These are phyloP conservation scores for Eupithecia centaureata DNA, from an alignment of 2,888 invertebrate genomes.

Conservation along the genomic window DNA sequence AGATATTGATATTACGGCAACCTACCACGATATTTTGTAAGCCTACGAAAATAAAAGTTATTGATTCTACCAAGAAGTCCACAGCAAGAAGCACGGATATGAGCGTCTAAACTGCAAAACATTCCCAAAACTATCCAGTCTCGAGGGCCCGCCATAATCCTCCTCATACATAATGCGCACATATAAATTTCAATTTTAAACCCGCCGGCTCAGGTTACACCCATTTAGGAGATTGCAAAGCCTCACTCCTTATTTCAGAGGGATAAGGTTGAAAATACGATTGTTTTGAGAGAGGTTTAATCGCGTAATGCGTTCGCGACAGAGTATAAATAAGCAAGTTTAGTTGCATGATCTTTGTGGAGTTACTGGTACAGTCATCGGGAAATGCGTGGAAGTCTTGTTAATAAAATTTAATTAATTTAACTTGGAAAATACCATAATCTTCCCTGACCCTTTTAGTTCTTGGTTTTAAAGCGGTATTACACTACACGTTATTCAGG, in stretches of 20 bases:
- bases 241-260: slow-evolving; percentile 33
- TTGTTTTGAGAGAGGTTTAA: slow-evolving; percentile 51
- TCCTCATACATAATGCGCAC: slow-evolving; percentile 79
- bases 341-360: slow-evolving; percentile 41
- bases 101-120: slow-evolving; percentile 8
- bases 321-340: slow-evolving; percentile 64
- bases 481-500: too few species aligned
- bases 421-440: background rate
- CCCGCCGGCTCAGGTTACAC: slow-evolving; percentile 76
- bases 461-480: too few species aligned
- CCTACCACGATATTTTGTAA: too few species aligned
- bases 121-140: slow-evolving; percentile 49
- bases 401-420: background rate
- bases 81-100: background rate
- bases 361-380: background rate
- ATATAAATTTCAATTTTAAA: slow-evolving; percentile 84
- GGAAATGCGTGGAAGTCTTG: background rate
- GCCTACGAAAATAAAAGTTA: too few species aligned
- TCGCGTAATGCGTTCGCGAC: slow-evolving; percentile 70
- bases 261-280: slow-evolving; percentile 32
- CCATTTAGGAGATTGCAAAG: slow-evolving; percentile 78
- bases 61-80: background rate
- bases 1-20: too few species aligned
- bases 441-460: background rate
- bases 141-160: slow-evolving; percentile 61